Conservation (phyloP, 1,140 invertebrate species). For the Vollenhovia emeryi region DNA sequence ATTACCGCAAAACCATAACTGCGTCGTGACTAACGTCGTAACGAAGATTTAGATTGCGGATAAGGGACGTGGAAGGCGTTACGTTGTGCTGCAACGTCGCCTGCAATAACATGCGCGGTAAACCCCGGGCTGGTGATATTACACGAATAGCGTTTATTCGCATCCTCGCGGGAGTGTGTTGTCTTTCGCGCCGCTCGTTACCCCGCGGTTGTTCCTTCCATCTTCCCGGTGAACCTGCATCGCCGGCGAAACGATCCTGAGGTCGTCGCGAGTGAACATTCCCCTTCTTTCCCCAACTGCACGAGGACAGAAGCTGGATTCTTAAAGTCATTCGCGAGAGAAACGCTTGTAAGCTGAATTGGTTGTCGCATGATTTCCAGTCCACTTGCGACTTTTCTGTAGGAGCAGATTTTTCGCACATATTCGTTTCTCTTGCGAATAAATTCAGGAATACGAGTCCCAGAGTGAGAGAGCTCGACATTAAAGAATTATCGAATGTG, state of each 20-base stretch:
- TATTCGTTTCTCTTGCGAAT: too few species aligned
- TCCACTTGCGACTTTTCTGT: too few species aligned
- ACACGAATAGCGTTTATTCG: constrained; percentile 70
- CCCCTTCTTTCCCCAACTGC: background rate
- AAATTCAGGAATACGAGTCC: too few species aligned
- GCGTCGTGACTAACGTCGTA: constrained; percentile 60
- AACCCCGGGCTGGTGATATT: constrained; percentile 62
- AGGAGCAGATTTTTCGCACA: too few species aligned
- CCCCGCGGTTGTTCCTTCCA: constrained; percentile 42
- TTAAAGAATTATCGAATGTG: background rate
- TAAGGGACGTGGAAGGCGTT: constrained; percentile 57
- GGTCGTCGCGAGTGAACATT: background rate
- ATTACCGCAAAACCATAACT: constrained; percentile 66
- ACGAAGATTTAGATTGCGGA: constrained; percentile 73
- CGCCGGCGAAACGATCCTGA: background rate
- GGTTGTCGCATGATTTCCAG: too few species aligned
- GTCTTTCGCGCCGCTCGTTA: constrained; percentile 56
- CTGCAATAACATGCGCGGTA: constrained; percentile 65
- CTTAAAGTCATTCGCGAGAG: too few species aligned
- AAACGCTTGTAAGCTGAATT: too few species aligned
- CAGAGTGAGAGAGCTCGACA: background rate
- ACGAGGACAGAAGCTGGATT: background rate
- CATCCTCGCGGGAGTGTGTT: constrained; percentile 69
- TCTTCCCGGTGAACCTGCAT: constrained; percentile 21
- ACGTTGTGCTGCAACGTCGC: background rate